These are phyloP conservation scores for Oncorhynchus gorbuscha DNA, from an alignment of 2,113 vertebrate species.

Conservation along the genomic window DNA sequence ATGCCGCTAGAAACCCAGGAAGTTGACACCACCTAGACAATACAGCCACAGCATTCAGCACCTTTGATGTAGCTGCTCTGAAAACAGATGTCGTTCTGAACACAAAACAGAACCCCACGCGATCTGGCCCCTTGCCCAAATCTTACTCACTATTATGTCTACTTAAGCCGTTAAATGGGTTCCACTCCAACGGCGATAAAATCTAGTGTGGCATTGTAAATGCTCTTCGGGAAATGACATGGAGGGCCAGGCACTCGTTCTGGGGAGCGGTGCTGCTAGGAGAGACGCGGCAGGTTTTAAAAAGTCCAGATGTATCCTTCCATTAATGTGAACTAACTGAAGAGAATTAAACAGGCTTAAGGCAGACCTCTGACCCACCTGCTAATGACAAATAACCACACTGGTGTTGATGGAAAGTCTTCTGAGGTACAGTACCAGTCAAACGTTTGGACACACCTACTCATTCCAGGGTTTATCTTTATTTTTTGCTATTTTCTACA, in stretches of 20 bases:
- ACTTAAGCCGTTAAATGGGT: conserved; percentile 51
- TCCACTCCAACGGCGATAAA: conserved; percentile 39
- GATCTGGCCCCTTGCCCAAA: conserved; percentile 41
- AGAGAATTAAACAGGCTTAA: conserved; percentile 31
- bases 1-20: conserved; percentile 48
- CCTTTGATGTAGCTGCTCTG: conserved; percentile 53
- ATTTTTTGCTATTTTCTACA: too few relatives aligned
- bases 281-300: conserved; percentile 44
- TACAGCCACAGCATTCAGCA: conserved; percentile 49
- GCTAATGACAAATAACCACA: conserved; percentile 12
- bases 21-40: conserved; percentile 55
- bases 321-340: conserved; percentile 45
- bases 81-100: conserved; percentile 61
- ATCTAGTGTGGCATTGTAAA: conserved; percentile 58
- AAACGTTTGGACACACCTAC: too few relatives aligned
- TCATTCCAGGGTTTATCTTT: too few relatives aligned
- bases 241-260: conserved; percentile 11
- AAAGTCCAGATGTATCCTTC: conserved; percentile 63
- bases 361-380: conserved; percentile 28
- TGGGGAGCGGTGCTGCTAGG: conserved; percentile 20
- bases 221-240: conserved; percentile 55
- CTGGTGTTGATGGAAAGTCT: conserved; percentile 17
- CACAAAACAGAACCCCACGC: conserved; percentile 56
- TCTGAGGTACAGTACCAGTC: not conserved
- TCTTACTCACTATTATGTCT: conserved; percentile 57